These are phyloP conservation scores for Chrysolina oricalcia DNA, from an alignment of 2,888 invertebrate genomes.

Conservation along the genomic window DNA sequence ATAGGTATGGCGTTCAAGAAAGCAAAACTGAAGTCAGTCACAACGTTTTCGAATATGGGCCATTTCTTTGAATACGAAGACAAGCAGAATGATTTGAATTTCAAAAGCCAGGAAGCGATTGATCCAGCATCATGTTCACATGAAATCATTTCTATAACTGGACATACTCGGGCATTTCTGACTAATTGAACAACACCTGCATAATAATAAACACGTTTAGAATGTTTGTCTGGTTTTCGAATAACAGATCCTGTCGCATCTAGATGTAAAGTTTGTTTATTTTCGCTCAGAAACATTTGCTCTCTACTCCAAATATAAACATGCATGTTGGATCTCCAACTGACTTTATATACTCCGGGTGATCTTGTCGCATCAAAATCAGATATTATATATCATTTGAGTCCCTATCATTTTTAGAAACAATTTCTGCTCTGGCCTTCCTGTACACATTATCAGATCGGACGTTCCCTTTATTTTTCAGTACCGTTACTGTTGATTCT, in stretches of 20 bases:
- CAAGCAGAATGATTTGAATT: conserved; percentile 41
- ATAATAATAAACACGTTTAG: conserved; percentile 46
- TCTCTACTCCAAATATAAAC: conserved; percentile 49
- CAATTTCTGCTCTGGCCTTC: conserved; percentile 46
- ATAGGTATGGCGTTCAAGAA: conserved; percentile 45
- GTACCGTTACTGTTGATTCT: neutral
- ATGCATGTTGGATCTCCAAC: conserved; percentile 46
- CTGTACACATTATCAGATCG: conserved; percentile 42
- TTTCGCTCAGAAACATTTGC: conserved; percentile 30
- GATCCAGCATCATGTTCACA: conserved; percentile 42
- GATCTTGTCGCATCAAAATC: conserved; percentile 44
- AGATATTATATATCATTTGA: conserved; percentile 39
- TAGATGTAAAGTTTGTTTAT: conserved; percentile 37
- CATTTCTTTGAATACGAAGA: conserved; percentile 34
- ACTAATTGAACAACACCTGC: conserved; percentile 30
- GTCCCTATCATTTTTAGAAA: conserved; percentile 30
- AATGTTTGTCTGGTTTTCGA: conserved; percentile 33
- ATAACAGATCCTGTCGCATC: conserved; percentile 52
- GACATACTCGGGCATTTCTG: conserved; percentile 39
- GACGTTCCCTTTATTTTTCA: conserved; percentile 39
- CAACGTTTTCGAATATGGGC: conserved; percentile 44
- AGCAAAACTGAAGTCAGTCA: conserved; percentile 50
- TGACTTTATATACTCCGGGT: conserved; percentile 51
- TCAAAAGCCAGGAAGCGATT: conserved; percentile 46
- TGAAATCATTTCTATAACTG: conserved; percentile 48